phyloP scores from a whole-genome alignment of 1,140 invertebrate genomes.

The Lutraria rhynchaena region DNA sequence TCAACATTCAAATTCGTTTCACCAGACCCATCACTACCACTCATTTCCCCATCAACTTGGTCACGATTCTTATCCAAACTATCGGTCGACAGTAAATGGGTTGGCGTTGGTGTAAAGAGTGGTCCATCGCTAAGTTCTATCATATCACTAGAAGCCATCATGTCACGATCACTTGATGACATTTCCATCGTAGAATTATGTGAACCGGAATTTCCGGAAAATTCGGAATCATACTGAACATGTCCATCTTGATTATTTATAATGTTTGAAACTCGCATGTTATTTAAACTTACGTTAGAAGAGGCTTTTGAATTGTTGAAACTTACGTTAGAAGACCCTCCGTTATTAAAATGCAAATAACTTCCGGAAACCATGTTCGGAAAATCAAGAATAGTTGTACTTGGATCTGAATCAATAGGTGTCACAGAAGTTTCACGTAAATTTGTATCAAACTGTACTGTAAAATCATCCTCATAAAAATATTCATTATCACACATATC shows the following conservation, averaged over 20 bases:
- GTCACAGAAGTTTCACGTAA: conserved; percentile 68
- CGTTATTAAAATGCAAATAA: conserved; percentile 71
- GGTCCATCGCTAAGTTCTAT: conserved; percentile 78
- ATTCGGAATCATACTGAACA: conserved; percentile 73
- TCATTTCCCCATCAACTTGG: conserved; percentile 59
- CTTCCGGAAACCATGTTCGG: conserved; percentile 76
- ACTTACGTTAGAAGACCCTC: conserved; percentile 64
- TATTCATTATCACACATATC: conserved; percentile 73
- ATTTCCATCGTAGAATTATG: conserved; percentile 76
- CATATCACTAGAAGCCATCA: conserved; percentile 80
- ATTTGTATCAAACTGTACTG: conserved; percentile 78
- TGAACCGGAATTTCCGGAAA: conserved; percentile 68
- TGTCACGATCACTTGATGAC: conserved; percentile 77
- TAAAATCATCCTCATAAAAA: conserved; percentile 80
- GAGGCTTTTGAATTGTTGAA: conserved; percentile 59
- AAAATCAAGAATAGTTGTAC: conserved; percentile 63
- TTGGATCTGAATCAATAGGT: conserved; percentile 49
- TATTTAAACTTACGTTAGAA: conserved; percentile 57
- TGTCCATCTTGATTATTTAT: conserved; percentile 22
- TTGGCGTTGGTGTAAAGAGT: conserved; percentile 75
- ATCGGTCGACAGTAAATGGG: conserved; percentile 65
- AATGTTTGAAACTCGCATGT: conserved; percentile 60
- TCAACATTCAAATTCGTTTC: conserved; percentile 70
- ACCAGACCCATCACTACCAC: conserved; percentile 64
- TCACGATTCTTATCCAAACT: conserved; percentile 69